Conservation (phyloP, 2,797 vertebrate species). For the Masticophis lateralis region DNA sequence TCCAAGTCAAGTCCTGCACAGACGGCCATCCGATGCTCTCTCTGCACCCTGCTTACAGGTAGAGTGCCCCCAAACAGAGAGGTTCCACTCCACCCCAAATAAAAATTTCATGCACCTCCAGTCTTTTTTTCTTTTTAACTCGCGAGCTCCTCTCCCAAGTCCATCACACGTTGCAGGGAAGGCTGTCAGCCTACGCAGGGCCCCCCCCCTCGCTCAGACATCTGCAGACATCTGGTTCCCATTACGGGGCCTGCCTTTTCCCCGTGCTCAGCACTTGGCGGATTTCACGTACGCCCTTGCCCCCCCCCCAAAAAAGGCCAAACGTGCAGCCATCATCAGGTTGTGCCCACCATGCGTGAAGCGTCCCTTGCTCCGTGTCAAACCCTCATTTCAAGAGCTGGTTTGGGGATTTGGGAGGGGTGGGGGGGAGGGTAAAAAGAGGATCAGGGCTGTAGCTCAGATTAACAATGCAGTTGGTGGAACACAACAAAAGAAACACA, state of each 20-base stretch:
- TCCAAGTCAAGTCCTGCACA: not conserved
- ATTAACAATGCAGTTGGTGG: not conserved
- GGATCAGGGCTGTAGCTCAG: not conserved
- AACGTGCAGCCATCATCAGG: not conserved
- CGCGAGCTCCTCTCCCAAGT: not conserved
- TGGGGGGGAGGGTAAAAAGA: not conserved
- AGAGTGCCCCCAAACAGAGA: not conserved
- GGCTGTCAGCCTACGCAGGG: not conserved
- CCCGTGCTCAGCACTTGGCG: constrained; percentile 20
- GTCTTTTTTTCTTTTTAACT: not conserved
- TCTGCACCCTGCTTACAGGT: not conserved
- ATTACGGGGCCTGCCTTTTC: constrained; percentile 27
- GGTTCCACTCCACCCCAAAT: no score
- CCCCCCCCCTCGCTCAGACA: not conserved
- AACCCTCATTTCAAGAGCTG: not conserved
- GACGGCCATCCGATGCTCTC: not conserved
- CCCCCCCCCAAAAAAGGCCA: not conserved
- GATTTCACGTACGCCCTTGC: not conserved
- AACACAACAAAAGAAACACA: not conserved
- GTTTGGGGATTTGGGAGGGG: not conserved
- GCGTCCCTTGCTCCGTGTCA: fast-evolving
- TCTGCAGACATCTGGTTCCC: constrained; percentile 48
- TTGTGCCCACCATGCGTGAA: not conserved
- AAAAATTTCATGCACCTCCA: not conserved
- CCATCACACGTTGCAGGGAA: not conserved